Base-by-base conservation (phyloP, 2,113 vertebrate species). In the Brachyhypopomus occidentalis region DNA sequence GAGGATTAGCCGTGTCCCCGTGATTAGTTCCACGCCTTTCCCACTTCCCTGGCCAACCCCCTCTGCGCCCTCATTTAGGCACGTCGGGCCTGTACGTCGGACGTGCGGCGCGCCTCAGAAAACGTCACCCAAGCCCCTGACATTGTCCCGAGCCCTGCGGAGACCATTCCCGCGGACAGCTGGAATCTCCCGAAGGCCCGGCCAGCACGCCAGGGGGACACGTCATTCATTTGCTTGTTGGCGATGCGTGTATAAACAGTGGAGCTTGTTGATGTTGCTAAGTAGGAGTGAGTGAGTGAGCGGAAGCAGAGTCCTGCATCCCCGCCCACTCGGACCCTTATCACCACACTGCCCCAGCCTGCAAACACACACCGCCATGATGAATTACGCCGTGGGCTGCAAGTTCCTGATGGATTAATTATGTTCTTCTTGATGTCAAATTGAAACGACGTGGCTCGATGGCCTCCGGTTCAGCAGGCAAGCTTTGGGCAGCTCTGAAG, bases 371-470 rank as follows among this genome's bases (percentile, higher is more conserved):
- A 14, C 45, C 45, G 45, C 45, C 45, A 8, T 52, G 45, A 52
- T 52, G 45, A 52, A 52, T 52, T 52, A 12, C 45, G 2, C 12
- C 45, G 7, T 52, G 7, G 8, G 9, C 62, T 64, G 5, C 34
- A 79, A 76, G 45, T 14, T 52, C 22, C 60, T 77, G 72, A 77
- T 73, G 55, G 83, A 67, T 76, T 84, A 78, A 86, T 86, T 79
- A 78, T 67, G 64, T 75, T 72, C 69, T 74, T 62, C 62, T 79
- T 84, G 75, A 76, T 72, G 75, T 82, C 72, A 83, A 83, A 80
- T 72, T n/a, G 45, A 81, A 81, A 67, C 38, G 72, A 41, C 38
- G 34, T 19, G 7, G n/a, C 30, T 59, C 75, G 75, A 81, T 82
- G 72, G 38, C 73, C 82, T 63, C 79, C 38, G 23, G 66, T 75